These are phyloP conservation scores for Coranthus polyacanthus DNA, from an alignment of 2,797 vertebrate species.

Conservation along the genomic window DNA sequence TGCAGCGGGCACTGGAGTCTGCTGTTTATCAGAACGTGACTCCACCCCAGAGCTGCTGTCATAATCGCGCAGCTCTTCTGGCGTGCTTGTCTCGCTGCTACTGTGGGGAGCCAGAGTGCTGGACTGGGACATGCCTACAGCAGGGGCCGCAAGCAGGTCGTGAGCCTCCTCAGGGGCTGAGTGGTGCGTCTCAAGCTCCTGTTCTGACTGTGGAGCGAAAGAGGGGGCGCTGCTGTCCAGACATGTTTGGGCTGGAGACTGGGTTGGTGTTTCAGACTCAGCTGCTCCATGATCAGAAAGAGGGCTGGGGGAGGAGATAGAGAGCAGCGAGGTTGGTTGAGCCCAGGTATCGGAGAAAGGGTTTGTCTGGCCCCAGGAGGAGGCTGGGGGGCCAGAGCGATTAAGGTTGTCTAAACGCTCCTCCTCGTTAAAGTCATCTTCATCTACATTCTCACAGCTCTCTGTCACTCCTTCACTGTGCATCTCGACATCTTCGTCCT, in stretches of 20 bases:
- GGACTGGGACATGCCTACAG: slow-evolving; percentile 79
- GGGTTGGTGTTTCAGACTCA: slow-evolving; percentile 74
- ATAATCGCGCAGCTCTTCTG: slow-evolving; percentile 92
- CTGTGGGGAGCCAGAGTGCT: slow-evolving; percentile 87
- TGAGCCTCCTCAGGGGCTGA: slow-evolving; percentile 44
- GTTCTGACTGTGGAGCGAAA: slow-evolving; percentile 51
- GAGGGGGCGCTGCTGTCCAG: slow-evolving; percentile 63
- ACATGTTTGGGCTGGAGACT: slow-evolving; percentile 77
- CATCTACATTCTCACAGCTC: slow-evolving; percentile 73
- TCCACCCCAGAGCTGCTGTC: slow-evolving; percentile 93
- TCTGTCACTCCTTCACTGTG: slow-evolving; percentile 79
- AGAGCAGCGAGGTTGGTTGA: slow-evolving; percentile 62
- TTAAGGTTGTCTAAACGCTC: slow-evolving; percentile 79
- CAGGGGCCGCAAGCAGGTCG: slow-evolving; percentile 36
- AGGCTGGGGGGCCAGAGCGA: slow-evolving; percentile 48
- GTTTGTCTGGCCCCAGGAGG: slow-evolving; percentile 80
- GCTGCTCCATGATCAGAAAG: slow-evolving; percentile 69
- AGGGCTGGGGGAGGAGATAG: slow-evolving; percentile 68
- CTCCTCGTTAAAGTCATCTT: slow-evolving; percentile 77
- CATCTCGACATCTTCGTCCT: slow-evolving; percentile 85
- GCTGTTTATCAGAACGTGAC: slow-evolving; percentile 88
- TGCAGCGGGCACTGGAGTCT: slow-evolving; percentile 78
- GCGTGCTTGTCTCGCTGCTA: slow-evolving; percentile 92
- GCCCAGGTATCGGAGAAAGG: slow-evolving; percentile 82
- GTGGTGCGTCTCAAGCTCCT: slow-evolving; percentile 34